phyloP scores from a whole-genome alignment of 2,797 vertebrate genomes.

The Brachymystax lenok region DNA sequence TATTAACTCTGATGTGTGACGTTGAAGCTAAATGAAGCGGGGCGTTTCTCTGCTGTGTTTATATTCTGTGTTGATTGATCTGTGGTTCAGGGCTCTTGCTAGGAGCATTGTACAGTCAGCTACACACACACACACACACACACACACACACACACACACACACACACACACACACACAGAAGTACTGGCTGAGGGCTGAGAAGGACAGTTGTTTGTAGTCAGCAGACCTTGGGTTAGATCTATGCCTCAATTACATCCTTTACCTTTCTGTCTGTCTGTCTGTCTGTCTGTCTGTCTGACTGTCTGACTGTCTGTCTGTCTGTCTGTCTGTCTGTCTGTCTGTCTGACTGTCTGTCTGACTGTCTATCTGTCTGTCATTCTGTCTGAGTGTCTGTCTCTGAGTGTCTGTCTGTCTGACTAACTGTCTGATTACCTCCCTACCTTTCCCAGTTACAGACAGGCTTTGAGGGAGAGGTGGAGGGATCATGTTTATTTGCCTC shows the following conservation, averaged over 20 bases:
- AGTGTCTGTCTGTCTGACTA: no score
- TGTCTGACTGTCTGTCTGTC: no score
- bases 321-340: no score
- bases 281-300: slow-evolving; percentile 1
- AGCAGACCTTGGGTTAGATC: slow-evolving; percentile 74
- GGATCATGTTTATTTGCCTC: neutral
- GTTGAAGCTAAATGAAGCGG: slow-evolving; percentile 52
- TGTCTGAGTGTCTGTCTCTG: no score
- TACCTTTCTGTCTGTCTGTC: slow-evolving; percentile 67
- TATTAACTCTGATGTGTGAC: slow-evolving; percentile 38
- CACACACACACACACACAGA: slow-evolving; percentile 31
- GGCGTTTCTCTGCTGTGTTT: slow-evolving; percentile 55
- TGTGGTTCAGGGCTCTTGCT: slow-evolving; percentile 26
- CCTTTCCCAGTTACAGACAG: neutral
- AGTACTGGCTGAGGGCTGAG: slow-evolving; percentile 41
- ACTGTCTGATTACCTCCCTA: neutral
- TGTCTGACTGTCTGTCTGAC: neutral
- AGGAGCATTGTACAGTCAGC: slow-evolving; percentile 3
- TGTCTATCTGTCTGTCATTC: neutral
- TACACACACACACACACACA: no score
- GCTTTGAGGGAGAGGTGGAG: neutral
- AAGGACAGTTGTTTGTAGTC: slow-evolving; percentile 71
- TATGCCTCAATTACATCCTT: slow-evolving; percentile 65
- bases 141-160: neutral
- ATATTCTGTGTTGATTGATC: slow-evolving; percentile 56